Base-by-base conservation (phyloP, 1,140 invertebrate genomes). In the Zaprionus ghesquierei region DNA sequence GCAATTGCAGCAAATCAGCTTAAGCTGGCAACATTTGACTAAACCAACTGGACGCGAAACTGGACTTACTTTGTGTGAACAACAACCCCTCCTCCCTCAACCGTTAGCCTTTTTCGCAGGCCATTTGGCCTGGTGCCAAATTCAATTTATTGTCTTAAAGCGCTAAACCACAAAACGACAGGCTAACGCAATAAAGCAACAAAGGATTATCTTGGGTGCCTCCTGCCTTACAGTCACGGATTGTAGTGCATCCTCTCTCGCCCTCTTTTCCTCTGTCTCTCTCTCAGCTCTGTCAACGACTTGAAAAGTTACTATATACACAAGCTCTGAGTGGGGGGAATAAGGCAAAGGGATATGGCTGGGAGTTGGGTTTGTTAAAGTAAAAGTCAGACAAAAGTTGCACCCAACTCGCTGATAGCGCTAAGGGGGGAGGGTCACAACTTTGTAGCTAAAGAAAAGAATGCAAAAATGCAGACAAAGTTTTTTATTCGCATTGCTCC, bases 81-180 rank as follows among this genome's bases (percentile, higher is more conserved):
- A 6, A 49, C 60, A 58, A 54, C 51, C 22, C 13, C 25, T 3
- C 3, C 1, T 0, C 27, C 9, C 10, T 6, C 27, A 2, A 8
- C 1, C 10, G 0, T 6, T 5, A 51, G 62, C 25, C 62, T 56
- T 58, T 69, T 60, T 62, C 69, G 69, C n/a, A 51, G 46, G 29
- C 69, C 54, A 79, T 79, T 84, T 76, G 55, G 51, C 66, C 41
- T 69, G 58, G 33, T 63, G 59, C 56, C 82, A 82, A 86, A 87
- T 77, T 87, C 76, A 89, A 89, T 87, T 87, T 89, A 79, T 87
- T 77, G 72, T 79, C 82, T 87, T 87, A 87, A 86, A 87, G 82
- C 75, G 79, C 66, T 80, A 79, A 69, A 55, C 77, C 73, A 64
- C 63, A 76, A 71, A 72, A 72, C 54, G 74, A 73, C 63, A 60